Conservation (phyloP, 2,113 vertebrate species). For the Verasper variegatus region DNA sequence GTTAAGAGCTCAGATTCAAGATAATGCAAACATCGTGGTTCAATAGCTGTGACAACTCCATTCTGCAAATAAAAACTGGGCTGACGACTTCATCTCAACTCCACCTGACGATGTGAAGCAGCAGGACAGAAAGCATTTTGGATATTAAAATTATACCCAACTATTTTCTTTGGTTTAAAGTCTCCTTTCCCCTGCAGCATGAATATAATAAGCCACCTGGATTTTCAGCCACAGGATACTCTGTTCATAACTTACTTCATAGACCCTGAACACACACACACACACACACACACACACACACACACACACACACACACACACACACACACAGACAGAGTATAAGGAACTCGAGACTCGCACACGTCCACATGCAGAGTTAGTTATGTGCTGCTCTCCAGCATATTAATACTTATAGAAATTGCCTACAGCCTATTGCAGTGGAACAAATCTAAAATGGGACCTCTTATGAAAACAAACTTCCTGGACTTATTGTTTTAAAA, state of each 20-base stretch:
- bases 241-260: conserved; percentile 38
- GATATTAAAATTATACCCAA: conserved; percentile 16
- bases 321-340: background rate
- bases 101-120: conserved; percentile 12
- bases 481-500: conserved; percentile 62
- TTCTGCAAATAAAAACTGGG: background rate
- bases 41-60: background rate
- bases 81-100: background rate
- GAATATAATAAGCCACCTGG: conserved; percentile 55
- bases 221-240: conserved; percentile 41
- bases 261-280: conserved; percentile 2
- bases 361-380: conserved; percentile 10
- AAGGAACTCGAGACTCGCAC: conserved; percentile 2
- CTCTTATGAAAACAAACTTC: conserved; percentile 65
- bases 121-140: conserved; percentile 24
- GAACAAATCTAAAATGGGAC: conserved; percentile 58
- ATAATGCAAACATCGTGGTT: background rate
- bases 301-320: conserved; percentile 2
- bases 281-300: background rate
- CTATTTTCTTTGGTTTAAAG: conserved; percentile 36
- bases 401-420: conserved; percentile 26
- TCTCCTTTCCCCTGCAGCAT: conserved; percentile 39
- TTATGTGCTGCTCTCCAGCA: conserved; percentile 13
- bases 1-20: background rate
- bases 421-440: conserved; percentile 18